phyloP scores from a whole-genome alignment of 2,113 vertebrate species.

The Hippocampus barbouri region DNA sequence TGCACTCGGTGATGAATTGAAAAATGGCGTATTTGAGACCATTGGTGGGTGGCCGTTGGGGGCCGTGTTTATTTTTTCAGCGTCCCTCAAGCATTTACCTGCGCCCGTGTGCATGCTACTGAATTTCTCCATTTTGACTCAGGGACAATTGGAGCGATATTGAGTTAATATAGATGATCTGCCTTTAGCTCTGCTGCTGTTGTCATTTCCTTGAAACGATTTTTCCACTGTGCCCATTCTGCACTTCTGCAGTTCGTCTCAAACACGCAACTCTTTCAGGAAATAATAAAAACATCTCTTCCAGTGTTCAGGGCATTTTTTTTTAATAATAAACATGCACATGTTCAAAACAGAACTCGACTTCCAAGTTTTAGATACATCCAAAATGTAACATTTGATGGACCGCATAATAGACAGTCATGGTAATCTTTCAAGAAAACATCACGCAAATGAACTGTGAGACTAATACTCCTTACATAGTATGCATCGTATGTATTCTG shows the following conservation, averaged over 20 bases:
- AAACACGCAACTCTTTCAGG: constrained; percentile 1
- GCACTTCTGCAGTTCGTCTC: neutral
- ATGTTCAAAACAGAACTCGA: neutral
- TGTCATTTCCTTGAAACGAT: neutral
- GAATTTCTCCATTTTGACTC: neutral
- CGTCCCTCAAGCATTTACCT: neutral
- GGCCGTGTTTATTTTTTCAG: neutral
- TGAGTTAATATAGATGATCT: too few species aligned
- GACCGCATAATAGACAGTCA: neutral
- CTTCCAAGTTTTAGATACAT: neutral
- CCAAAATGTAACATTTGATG: neutral
- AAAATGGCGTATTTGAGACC: too few species aligned
- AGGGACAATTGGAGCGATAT: too few species aligned
- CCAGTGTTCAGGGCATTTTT: neutral
- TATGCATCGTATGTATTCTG: neutral
- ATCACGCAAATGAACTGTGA: neutral
- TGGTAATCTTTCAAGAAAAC: neutral
- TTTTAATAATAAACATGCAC: neutral
- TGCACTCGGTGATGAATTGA: too few species aligned
- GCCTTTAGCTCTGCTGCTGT: neutral
- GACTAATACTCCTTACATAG: neutral
- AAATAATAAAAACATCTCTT: constrained; percentile 7
- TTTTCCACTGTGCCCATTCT: neutral
- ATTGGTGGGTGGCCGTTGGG: neutral
- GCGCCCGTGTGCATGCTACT: too few species aligned